A percentile compares a stretch with the other conserved stretches of the same genome.
These are phyloP conservation scores for Trichopoda pennipes DNA, from an alignment of 2,888 invertebrate genomes.

Conservation along the genomic window DNA sequence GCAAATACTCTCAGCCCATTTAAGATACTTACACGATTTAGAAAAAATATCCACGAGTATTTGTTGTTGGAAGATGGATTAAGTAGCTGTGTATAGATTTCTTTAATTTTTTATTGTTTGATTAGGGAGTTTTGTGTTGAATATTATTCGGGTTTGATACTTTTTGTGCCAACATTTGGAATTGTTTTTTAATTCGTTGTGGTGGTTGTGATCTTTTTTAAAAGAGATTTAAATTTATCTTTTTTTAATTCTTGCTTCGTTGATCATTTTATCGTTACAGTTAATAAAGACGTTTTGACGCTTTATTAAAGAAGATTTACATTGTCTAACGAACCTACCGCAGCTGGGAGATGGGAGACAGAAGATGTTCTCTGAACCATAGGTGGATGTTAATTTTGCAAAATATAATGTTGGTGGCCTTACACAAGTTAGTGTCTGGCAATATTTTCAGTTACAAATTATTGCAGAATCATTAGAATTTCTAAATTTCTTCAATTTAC, in stretches of 20 bases:
- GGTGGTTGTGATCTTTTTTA: slow-evolving; percentile 58
- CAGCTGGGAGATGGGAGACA: too few species aligned
- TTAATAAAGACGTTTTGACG: slow-evolving; percentile 48
- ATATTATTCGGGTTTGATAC: background rate
- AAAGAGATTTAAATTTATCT: slow-evolving; percentile 43
- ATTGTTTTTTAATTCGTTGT: slow-evolving; percentile 54
- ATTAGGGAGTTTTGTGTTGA: slow-evolving; percentile 25
- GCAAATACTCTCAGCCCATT: slow-evolving; percentile 42
- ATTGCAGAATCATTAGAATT: too few species aligned
- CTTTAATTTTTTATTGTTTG: slow-evolving; percentile 30
- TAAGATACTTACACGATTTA: slow-evolving; percentile 64
- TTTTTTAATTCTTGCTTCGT: background rate
- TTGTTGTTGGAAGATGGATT: slow-evolving; percentile 55
- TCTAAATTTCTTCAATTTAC: too few species aligned
- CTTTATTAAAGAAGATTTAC: slow-evolving; percentile 41
- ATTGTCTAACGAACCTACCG: slow-evolving; percentile 26
- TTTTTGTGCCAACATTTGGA: background rate
- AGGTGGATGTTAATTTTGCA: background rate
- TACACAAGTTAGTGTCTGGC: background rate
- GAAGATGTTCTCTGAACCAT: background rate
- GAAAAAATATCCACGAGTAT: slow-evolving; percentile 11
- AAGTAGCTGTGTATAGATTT: slow-evolving; percentile 24
- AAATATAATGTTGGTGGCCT: background rate
- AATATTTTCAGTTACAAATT: background rate
- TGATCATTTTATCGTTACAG: slow-evolving; percentile 26